Percentiles rank a stretch among this genome's conserved stretches.
phyloP scores from a whole-genome alignment of 2,113 vertebrate species.

The Brachyistius frenatus region DNA sequence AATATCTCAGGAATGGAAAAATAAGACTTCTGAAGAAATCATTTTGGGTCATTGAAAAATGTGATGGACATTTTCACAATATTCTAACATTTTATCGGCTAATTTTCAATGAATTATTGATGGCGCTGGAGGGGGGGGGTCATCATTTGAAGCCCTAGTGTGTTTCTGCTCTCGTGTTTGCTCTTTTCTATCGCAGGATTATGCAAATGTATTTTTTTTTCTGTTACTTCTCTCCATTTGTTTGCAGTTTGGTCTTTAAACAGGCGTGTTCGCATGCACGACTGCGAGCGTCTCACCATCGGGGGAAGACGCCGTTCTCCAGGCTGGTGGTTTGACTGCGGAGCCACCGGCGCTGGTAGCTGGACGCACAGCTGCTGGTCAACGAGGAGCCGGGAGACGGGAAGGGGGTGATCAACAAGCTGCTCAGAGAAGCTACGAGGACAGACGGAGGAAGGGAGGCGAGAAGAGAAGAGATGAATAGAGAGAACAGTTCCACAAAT shows the following conservation, averaged over 20 bases:
- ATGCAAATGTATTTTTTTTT: not conserved
- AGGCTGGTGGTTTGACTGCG: constrained; percentile 98
- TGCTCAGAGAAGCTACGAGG: constrained; percentile 93
- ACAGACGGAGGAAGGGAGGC: not conserved
- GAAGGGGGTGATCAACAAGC: constrained; percentile 95
- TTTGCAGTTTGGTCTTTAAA: not conserved
- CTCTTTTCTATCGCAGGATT: not conserved
- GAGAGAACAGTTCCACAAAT: not conserved
- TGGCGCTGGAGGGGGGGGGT: no score
- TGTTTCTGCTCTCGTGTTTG: not conserved
- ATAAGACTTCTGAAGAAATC: not conserved
- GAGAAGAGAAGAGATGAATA: not conserved
- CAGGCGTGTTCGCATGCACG: not conserved
- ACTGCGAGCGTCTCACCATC: constrained; percentile 87
- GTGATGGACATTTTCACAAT: not conserved
- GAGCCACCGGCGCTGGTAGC: constrained; percentile 97
- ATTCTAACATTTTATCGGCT: not conserved
- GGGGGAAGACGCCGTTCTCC: constrained; percentile 97
- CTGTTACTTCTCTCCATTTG: not conserved
- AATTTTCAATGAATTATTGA: no score
- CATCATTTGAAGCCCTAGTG: no score
- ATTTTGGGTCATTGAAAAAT: not conserved
- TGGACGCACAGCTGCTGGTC: constrained; percentile 97
- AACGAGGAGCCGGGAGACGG: constrained; percentile 97
- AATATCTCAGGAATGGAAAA: not conserved